Base-by-base conservation (phyloP, 2,888 invertebrate genomes). In the Criorhina ranunculi region DNA sequence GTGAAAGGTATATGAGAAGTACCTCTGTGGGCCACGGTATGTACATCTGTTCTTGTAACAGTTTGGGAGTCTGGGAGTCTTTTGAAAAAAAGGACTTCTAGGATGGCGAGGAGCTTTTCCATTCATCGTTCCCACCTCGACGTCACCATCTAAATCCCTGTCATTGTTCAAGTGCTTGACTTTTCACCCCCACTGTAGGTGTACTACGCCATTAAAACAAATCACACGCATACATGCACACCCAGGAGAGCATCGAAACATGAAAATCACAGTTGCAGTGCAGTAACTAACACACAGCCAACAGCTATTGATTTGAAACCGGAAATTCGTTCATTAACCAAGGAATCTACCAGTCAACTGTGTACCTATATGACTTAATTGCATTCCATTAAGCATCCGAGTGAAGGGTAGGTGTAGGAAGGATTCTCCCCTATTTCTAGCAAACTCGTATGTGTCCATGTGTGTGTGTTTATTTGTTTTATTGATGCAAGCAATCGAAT, bases 281-380 rank as follows among this genome's bases (percentile, higher is more conserved):
- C 24, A 24, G 24, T 24, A 24, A 24, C 24, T 24, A 24, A 51
- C 33, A 15, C 31, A 69, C 19, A 19, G 51, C 33, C 17, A 11
- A 46, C 67, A 37, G 24, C 44, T 59, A 73, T 69, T 69, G 67
- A 72, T 77, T 67, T 66, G 53, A 46, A 82, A 67, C 49, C 57
- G 70, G 66, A 79, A 79, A 59, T 76, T 66, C 33, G 59, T 67
- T 67, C 73, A 82, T 66, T 82, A 66, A 51, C 53, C 40, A 53
- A 51, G 53, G 33, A 60, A 29, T 51, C 55, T 49, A 17, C 35
- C 72, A 51, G 42, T 53, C 57, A 55, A 59, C 46, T 67, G 33
- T 42, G 60, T 37, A 60, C 37, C 64, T 59, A 46, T 6, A 62
- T 75, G 75, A 81, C 75, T 73, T 81, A 75, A 81, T 81, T 81